phyloP scores from a whole-genome alignment of 2,797 vertebrate species.

The Manis javanica region DNA sequence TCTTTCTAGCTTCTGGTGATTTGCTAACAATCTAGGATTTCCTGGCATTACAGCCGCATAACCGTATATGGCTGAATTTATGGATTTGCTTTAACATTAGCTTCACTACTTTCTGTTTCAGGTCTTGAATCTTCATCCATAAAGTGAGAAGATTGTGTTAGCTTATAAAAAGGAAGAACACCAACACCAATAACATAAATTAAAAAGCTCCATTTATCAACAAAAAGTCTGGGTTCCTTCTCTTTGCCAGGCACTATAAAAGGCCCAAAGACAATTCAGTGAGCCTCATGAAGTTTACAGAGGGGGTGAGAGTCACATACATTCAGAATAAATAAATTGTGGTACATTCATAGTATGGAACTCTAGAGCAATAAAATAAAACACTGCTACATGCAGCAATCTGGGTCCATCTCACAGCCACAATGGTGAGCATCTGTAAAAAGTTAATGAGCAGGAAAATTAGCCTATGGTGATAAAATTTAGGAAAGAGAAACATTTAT shows the following conservation, averaged over 20 bases:
- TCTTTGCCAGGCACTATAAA: not conserved
- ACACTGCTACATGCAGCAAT: not conserved
- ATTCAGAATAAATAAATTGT: not conserved
- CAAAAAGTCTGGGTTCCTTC: not conserved
- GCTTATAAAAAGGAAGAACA: not conserved
- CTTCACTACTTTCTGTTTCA: constrained; percentile 10
- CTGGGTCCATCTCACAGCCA: not conserved
- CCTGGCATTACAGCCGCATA: not conserved
- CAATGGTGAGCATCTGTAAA: not conserved
- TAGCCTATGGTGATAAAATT: not conserved
- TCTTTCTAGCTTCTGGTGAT: not conserved
- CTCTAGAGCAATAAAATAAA: not conserved
- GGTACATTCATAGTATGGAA: not conserved
- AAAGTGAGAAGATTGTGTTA: not conserved
- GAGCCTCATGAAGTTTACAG: not conserved
- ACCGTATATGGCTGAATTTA: not conserved
- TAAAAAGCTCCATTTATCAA: not conserved
- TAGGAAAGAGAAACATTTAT: not conserved
- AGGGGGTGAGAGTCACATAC: not conserved
- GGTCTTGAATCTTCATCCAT: not conserved
- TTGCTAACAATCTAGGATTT: not conserved
- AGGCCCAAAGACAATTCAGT: not conserved
- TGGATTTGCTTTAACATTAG: not conserved
- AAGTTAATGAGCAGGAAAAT: not conserved
- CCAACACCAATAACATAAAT: not conserved